Percentiles rank a stretch among this genome's conserved stretches.
phyloP scores from a whole-genome alignment of 1,140 invertebrate species.

The Yoshiicerus persimilis region DNA sequence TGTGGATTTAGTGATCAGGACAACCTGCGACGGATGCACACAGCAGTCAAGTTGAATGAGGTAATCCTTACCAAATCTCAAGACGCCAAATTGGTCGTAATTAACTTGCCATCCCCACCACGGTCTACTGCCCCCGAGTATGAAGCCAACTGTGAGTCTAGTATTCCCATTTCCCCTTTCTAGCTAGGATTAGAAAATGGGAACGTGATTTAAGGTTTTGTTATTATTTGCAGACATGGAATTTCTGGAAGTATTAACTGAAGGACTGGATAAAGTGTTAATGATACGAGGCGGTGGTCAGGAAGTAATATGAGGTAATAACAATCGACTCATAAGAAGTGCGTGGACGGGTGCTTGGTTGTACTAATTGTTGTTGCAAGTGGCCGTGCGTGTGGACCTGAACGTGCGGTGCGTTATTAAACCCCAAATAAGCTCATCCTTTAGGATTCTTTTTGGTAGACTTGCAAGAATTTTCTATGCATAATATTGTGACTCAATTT shows the following conservation, averaged over 20 bases:
- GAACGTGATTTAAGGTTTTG: slow-evolving; percentile 39
- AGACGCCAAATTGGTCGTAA: slow-evolving; percentile 94
- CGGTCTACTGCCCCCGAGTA: slow-evolving; percentile 67
- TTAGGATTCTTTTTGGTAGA: slow-evolving; percentile 20
- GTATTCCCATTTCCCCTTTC: not conserved
- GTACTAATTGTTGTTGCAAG: not conserved
- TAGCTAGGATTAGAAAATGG: not conserved
- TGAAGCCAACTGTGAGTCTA: slow-evolving; percentile 85
- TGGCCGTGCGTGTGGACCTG: not conserved
- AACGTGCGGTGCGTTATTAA: not conserved
- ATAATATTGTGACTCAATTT: slow-evolving; percentile 18
- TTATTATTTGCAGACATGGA: slow-evolving; percentile 87
- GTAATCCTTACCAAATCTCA: slow-evolving; percentile 95
- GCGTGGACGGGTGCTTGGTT: not conserved
- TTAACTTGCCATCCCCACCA: slow-evolving; percentile 96
- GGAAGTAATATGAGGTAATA: not conserved
- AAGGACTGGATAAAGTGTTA: slow-evolving; percentile 92
- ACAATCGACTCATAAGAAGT: not conserved
- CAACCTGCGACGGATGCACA: slow-evolving; percentile 98
- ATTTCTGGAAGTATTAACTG: slow-evolving; percentile 97
- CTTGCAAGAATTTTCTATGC: slow-evolving; percentile 20
- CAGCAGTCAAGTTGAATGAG: slow-evolving; percentile 97
- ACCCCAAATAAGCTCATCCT: slow-evolving; percentile 18
- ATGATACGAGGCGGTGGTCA: slow-evolving; percentile 90
- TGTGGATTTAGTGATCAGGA: slow-evolving; percentile 74